phyloP scores from a whole-genome alignment of 2,113 vertebrate species.

The Dermatemys mawii region DNA sequence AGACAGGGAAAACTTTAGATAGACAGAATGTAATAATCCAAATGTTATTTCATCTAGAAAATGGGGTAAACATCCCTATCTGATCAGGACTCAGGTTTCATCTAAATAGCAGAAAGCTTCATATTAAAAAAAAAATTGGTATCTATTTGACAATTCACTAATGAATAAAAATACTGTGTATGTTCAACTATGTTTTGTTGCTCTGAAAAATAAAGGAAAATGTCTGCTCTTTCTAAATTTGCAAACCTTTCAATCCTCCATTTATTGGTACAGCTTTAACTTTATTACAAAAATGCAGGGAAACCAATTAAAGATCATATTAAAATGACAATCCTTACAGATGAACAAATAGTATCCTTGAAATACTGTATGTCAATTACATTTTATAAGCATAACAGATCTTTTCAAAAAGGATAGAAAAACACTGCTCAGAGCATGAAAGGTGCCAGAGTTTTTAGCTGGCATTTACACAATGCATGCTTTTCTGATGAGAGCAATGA shows the following conservation, averaged over 20 bases:
- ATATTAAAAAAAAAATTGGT: neutral
- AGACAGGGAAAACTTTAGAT: neutral
- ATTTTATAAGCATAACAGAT: neutral
- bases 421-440: neutral
- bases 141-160: neutral
- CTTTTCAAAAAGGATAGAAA: neutral
- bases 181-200: neutral
- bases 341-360: neutral
- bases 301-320: neutral
- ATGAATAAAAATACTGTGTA: neutral
- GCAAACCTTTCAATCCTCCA: neutral
- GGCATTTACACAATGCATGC: neutral
- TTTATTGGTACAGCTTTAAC: fast-evolving
- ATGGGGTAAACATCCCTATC: neutral
- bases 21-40: neutral
- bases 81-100: neutral
- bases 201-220: neutral
- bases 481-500: neutral
- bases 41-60: constrained; percentile 5
- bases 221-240: neutral
- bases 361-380: neutral
- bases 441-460: neutral
- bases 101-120: neutral
- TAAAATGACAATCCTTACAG: too few species aligned
- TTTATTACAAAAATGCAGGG: neutral